Evolutionary conservation across 1,140 invertebrate genomes (phyloP).

Genomic region (Archivesica marissinica): DNA sequence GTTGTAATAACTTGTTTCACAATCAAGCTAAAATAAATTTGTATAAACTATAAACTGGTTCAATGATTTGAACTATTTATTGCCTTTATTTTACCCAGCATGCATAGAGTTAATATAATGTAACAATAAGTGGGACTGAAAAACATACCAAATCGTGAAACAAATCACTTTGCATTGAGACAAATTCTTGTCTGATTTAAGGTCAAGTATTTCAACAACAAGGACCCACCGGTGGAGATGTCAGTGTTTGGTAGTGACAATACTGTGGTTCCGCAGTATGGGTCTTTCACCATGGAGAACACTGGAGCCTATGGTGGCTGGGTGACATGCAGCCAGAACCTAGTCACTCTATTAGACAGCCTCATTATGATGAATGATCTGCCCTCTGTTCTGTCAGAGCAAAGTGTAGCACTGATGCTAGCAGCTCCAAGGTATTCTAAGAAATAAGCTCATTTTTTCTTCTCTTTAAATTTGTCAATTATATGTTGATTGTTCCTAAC

Average conservation of each 20-base stretch:
- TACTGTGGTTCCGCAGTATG: slow-evolving; percentile 75
- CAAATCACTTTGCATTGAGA: no score
- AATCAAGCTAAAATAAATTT: no score
- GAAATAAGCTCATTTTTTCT: not conserved
- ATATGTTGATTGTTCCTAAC: no score
- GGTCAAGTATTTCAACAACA: slow-evolving; percentile 80
- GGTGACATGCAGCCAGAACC: slow-evolving; percentile 70
- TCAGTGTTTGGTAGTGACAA: slow-evolving; percentile 67
- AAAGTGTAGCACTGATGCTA: slow-evolving; percentile 68
- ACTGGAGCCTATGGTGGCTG: slow-evolving; percentile 77
- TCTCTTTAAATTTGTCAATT: not conserved
- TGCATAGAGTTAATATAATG: no score
- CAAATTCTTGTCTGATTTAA: slow-evolving; percentile 32
- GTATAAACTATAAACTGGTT: no score
- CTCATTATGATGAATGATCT: slow-evolving; percentile 35
- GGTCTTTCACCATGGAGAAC: slow-evolving; percentile 76
- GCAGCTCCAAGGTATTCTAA: slow-evolving; percentile 64
- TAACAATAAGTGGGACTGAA: no score
- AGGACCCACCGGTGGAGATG: slow-evolving; percentile 55
- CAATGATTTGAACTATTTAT: no score
- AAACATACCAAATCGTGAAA: no score
- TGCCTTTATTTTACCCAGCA: no score
- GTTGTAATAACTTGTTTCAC: no score
- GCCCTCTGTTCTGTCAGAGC: slow-evolving; percentile 42
- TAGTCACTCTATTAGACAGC: slow-evolving; percentile 71